These are phyloP conservation scores for Macaria liturata DNA, from an alignment of 2,888 invertebrate species.

Conservation along the genomic window DNA sequence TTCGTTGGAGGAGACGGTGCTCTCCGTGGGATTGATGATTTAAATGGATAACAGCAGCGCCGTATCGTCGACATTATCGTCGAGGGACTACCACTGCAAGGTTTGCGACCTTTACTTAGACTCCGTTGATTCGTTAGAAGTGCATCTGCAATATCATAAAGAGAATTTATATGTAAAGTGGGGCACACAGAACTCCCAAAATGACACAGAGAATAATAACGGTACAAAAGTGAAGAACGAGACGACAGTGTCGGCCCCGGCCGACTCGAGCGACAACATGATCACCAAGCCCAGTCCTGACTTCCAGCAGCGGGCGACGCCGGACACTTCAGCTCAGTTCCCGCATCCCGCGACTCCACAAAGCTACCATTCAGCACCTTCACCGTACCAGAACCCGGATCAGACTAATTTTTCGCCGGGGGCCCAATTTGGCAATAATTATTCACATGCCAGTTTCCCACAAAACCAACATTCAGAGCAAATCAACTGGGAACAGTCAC, in stretches of 20 bases:
- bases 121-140: slow-evolving; percentile 89
- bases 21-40: slow-evolving; percentile 74
- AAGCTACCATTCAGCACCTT: slow-evolving; percentile 86
- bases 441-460: slow-evolving; percentile 77
- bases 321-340: slow-evolving; percentile 82
- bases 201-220: slow-evolving; percentile 87
- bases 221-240: slow-evolving; percentile 83
- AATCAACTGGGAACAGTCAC: slow-evolving; percentile 76
- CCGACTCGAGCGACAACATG: slow-evolving; percentile 89
- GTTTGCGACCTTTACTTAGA: slow-evolving; percentile 90
- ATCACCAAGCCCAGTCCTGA: slow-evolving; percentile 85
- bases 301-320: slow-evolving; percentile 82
- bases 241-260: slow-evolving; percentile 86
- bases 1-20: slow-evolving; percentile 79
- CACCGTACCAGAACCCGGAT: slow-evolving; percentile 85
- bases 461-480: slow-evolving; percentile 78
- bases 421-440: slow-evolving; percentile 76
- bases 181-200: slow-evolving; percentile 84
- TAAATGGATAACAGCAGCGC: slow-evolving; percentile 82
- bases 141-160: slow-evolving; percentile 91
- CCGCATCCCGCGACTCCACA: slow-evolving; percentile 86
- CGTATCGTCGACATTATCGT: slow-evolving; percentile 80
- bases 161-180: slow-evolving; percentile 90
- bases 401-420: slow-evolving; percentile 84
- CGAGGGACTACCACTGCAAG: slow-evolving; percentile 87